Evolutionary conservation across 2,888 invertebrate species (phyloP), one percentile per base, ranked within the genome.

Genomic region (Sinelater perroti): DNA sequence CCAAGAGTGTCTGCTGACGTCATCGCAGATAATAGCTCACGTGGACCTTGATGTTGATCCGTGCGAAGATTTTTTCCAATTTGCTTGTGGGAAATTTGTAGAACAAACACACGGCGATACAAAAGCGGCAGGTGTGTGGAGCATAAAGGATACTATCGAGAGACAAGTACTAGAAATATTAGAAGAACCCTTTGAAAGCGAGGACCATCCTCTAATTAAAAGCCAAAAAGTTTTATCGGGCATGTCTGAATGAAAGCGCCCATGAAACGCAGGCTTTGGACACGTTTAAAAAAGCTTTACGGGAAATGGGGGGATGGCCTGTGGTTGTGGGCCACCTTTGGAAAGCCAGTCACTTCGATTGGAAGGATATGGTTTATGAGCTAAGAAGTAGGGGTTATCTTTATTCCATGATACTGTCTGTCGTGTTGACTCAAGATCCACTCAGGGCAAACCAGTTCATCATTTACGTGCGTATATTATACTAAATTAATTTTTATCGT

Each of bases 1-100:
- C 3, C 35, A 42, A 2, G 16, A 8, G 2, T 59, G 59, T 11
- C 13, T 59, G 18, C 11, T 38, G 38, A 33, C 54, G 3, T 88
- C 91, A 0, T 84, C 87, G 0, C 82, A 83, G 63, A 78, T 91
- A n/a, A 75, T 90, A 30, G 78, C 81, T 55, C 86, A 86, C 67
- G 85, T 91, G 82, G 86, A 91, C 66, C 75, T 80, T 1, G 73
- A 77, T 0, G 84, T 86, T 5, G 86, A 90, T 62, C 91, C 91
- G 0, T 91, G 91, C 70, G 87, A 90, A 59, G 87, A 91, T 71
- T 91, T 91, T 76, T 90, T 50, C 13, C 20, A 49, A 18, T 59
- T 59, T 47, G 28, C 52, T 8, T 58, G 57, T 14, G 90, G 90
- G 1, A 83, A 83, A 1, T 91, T 89, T 74, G 74, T 87, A 20